These are phyloP conservation scores for Fregetta grallaria DNA, from an alignment of 2,113 vertebrate genomes.

Conservation along the genomic window DNA sequence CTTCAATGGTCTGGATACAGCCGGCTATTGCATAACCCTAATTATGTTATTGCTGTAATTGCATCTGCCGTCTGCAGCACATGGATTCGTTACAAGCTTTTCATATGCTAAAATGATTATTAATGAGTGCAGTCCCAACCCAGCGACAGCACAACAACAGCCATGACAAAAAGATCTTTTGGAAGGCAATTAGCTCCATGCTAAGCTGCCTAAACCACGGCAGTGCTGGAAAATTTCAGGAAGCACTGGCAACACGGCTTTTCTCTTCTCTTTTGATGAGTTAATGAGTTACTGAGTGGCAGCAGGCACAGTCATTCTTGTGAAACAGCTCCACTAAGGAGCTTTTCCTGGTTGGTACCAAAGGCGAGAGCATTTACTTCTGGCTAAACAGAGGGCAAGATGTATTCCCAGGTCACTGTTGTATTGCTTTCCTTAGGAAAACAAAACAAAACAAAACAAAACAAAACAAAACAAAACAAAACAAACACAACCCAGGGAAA, in stretches of 20 bases:
- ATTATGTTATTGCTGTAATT: conserved; percentile 66
- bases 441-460: background rate
- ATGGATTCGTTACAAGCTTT: conserved; percentile 67
- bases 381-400: background rate
- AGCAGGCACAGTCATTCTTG: background rate
- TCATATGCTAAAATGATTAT: conserved; percentile 72
- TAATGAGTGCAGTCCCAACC: conserved; percentile 61
- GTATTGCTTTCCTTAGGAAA: background rate
- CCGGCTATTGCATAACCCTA: conserved; percentile 51
- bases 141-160: conserved; percentile 23
- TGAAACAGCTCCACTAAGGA: background rate
- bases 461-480: background rate
- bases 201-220: conserved; percentile 20
- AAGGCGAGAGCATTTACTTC: background rate
- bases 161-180: conserved; percentile 46
- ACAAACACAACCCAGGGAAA: background rate
- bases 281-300: conserved; percentile 38
- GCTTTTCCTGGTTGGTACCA: background rate
- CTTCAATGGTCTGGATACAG: conserved; percentile 5
- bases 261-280: conserved; percentile 42
- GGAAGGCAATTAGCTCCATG: conserved; percentile 63
- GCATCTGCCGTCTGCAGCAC: conserved; percentile 55
- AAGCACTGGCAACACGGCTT: background rate
- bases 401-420: background rate
- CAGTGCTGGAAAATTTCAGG: conserved; percentile 32